Evolutionary conservation across 53 echinoderm and acorn worm species (phyloP), one percentile per base, ranked within the genome.

Genomic region (Crossaster papposus): DNA sequence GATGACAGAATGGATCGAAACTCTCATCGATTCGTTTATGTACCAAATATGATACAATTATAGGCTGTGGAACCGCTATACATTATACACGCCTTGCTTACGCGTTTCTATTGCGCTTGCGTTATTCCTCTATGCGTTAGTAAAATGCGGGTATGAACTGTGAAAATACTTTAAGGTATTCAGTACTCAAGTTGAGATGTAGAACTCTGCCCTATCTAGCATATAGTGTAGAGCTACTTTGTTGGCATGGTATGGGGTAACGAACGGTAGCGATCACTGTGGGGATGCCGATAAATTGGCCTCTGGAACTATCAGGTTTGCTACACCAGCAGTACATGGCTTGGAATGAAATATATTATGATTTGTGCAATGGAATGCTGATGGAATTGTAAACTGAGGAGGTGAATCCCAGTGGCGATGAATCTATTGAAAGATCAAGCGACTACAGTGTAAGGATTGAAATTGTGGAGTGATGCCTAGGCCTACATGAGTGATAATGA

Each of bases 261-360:
- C n/a, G n/a, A 65, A 1, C 22, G 37, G 82, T 65, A 52, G 72
- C 31, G 84, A 70, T 84, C 84, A 72, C 84, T 51, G 84, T 72
- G 84, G 84, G 72, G 52, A 72, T 22, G 32, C 84, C 71, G 84
- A 71, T 84, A 72, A 84, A 71, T 84, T 84, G 84, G 84, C 72
- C 72, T 51, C 73, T 51, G 84, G 51, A 71, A 84, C 50, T 50
- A 65, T 82, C 82, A 38, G 35, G 82, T 82, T 82, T 36, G 37
- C 72, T 18, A 52, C 72, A 51, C 12, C 44, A 44, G 44, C 9
- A 38, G 38, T 38, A 44, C 44, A 44, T 13, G 68, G 50, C 44
- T 14, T 26, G 31, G 51, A 14, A 51, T 51, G 30, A 54, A 54
- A 71, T 50, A 71, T 50, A 78, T 71, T 54, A 52, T 50, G 73